A percentile compares a stretch with the other conserved stretches of the same genome.
phyloP scores from a whole-genome alignment of 1,140 invertebrate species.

The Drosophila biarmipes region DNA sequence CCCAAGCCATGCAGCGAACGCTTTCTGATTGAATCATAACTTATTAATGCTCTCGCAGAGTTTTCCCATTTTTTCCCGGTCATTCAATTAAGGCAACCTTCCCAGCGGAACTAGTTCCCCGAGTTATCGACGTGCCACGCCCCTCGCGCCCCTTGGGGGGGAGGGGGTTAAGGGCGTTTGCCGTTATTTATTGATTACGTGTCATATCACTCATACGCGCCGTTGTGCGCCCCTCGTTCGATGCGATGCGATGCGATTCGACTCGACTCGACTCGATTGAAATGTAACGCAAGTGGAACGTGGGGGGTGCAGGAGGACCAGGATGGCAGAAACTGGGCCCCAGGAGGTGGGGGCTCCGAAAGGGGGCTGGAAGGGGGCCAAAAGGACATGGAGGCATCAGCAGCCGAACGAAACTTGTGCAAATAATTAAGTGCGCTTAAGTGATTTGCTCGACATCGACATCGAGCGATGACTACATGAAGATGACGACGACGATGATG shows the following conservation, averaged over 20 bases:
- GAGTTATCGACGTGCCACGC: constrained; percentile 10
- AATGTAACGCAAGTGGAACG: constrained; percentile 68
- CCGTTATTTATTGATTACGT: constrained; percentile 81
- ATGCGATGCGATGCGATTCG: constrained; percentile 14
- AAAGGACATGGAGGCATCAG: constrained; percentile 5
- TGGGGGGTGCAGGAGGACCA: constrained; percentile 21
- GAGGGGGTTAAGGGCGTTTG: constrained; percentile 33
- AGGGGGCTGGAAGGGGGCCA: not conserved
- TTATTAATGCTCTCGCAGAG: constrained; percentile 24
- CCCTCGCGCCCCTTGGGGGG: not conserved
- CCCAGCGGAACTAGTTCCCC: constrained; percentile 35
- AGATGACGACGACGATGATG: constrained; percentile 46
- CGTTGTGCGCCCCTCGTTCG: constrained; percentile 40
- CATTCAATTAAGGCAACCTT: constrained; percentile 26
- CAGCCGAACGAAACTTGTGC: constrained; percentile 69
- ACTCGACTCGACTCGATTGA: constrained; percentile 59
- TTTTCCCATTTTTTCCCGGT: constrained; percentile 4
- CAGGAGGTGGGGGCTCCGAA: not conserved
- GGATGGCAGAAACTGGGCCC: not conserved
- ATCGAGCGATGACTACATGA: constrained; percentile 42
- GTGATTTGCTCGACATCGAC: constrained; percentile 71
- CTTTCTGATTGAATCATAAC: constrained; percentile 12
- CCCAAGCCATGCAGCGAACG: not conserved
- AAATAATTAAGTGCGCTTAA: constrained; percentile 83
- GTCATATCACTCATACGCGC: constrained; percentile 79